Base-by-base conservation (phyloP, 2,113 vertebrate species). In the Sturnus vulgaris region DNA sequence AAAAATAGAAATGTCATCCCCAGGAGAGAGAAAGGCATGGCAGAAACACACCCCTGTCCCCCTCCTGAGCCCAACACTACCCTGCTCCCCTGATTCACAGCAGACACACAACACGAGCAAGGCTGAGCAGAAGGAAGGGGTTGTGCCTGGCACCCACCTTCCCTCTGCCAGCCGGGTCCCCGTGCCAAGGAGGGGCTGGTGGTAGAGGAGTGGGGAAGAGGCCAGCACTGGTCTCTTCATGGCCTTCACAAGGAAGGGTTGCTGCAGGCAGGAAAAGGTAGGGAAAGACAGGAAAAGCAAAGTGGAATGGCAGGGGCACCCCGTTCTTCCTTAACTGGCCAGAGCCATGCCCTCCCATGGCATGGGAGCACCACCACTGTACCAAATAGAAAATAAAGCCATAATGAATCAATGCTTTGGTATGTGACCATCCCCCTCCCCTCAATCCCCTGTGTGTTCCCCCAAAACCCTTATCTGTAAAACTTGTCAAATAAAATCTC, bases 361-460 rank as follows among this genome's bases (percentile, higher is more conserved):
- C 92, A 96, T 6, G 0, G 88, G 92, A 93, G 50, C 40, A 50
- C 64, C 90, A 96, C 78, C 8, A 0, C 80, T 82, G 75, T 88
- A 94, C 64, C 79, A 93, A 94, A 47, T 69, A 93, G 71, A 93
- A 96, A 96, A 96, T 96, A 97, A 97, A 96, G 96, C 96, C 88
- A 63, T 86, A 81, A 95, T 91, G 86, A 95, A 64, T 91, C 76
- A 92, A 93, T 88, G 93, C 94, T 97, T 97, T 97, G 97, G 97
- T 97, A 91, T 94, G 76, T 57, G 92, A 96, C 76, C 88, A 46
- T 63, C 42, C 57, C 92, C 80, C 64, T 64, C 77, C 73, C 88
- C 78, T 55, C 3, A 2, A 42, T 63, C 25, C 78, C 86, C 19
- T 1, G 33, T 46, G 44, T 10, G 3, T 25, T 86, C 9, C 75